These are phyloP conservation scores for Halocynthia aurantium DNA, from an alignment of 23 tunicate species.

Conservation along the genomic window DNA sequence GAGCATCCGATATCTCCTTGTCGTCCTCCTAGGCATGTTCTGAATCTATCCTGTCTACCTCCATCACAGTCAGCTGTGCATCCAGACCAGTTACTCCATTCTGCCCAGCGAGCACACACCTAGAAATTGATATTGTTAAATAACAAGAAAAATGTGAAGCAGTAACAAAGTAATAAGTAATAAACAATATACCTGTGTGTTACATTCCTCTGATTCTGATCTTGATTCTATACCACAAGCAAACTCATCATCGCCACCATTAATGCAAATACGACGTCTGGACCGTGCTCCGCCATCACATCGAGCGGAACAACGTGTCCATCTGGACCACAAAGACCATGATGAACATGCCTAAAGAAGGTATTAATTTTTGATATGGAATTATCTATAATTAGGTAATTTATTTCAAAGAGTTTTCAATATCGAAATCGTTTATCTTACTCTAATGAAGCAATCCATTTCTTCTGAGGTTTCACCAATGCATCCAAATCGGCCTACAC, in stretches of 20 bases:
- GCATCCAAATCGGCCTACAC: slow-evolving; percentile 14
- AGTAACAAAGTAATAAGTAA: not conserved
- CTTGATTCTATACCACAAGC: slow-evolving; percentile 20
- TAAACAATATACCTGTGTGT: slow-evolving; percentile 16
- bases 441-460: slow-evolving; percentile 20
- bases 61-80: slow-evolving; percentile 29
- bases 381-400: not conserved
- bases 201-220: slow-evolving; percentile 30
- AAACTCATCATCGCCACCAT: slow-evolving; percentile 6
- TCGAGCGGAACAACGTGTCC: slow-evolving; percentile 23
- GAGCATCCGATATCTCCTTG: slow-evolving; percentile 10
- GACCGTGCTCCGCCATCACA: slow-evolving; percentile 18
- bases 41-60: slow-evolving; percentile 1
- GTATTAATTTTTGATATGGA: not conserved
- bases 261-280: slow-evolving; percentile 10
- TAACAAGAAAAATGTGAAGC: not conserved
- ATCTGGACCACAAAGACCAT: slow-evolving; percentile 24
- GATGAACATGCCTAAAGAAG: slow-evolving; percentile 15
- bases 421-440: not conserved
- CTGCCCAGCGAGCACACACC: slow-evolving; percentile 29
- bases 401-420: not conserved
- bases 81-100: slow-evolving; percentile 7
- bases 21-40: slow-evolving; percentile 9
- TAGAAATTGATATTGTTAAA: not conserved
- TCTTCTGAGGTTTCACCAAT: slow-evolving; percentile 6